phyloP scores from a whole-genome alignment of 2,797 vertebrate genomes.

The Enteromius radiatus region DNA sequence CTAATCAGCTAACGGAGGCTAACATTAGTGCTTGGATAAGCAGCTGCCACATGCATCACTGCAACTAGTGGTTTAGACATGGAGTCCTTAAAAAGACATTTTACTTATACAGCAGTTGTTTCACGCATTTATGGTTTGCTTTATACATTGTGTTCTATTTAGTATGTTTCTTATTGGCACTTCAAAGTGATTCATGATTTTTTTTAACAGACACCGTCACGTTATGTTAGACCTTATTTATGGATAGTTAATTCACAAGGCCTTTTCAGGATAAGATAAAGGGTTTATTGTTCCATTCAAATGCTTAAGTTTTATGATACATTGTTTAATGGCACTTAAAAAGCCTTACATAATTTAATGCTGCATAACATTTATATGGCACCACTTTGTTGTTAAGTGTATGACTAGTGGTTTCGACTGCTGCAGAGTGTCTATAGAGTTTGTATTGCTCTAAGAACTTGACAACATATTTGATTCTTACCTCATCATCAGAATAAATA shows the following conservation, averaged over 20 bases:
- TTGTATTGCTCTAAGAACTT: background rate
- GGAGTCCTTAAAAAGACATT: background rate
- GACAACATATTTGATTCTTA: background rate
- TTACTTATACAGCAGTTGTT: background rate
- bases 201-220: background rate
- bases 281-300: background rate
- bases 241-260: background rate
- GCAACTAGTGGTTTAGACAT: slow-evolving; percentile 46
- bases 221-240: background rate
- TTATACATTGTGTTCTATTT: background rate
- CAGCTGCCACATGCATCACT: slow-evolving; percentile 39
- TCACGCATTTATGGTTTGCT: background rate
- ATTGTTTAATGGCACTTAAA: background rate
- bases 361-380: background rate
- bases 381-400: background rate
- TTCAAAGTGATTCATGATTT: background rate
- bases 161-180: background rate
- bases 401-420: background rate
- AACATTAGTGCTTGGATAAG: slow-evolving; percentile 32
- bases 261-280: background rate
- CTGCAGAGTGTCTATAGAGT: no score
- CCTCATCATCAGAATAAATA: background rate
- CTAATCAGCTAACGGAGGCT: slow-evolving; percentile 33
- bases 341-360: background rate
- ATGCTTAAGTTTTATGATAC: background rate